Evolutionary conservation across 2,888 invertebrate genomes (phyloP), one percentile per base, ranked within the genome.

Genomic region (Erebia aethiops): DNA sequence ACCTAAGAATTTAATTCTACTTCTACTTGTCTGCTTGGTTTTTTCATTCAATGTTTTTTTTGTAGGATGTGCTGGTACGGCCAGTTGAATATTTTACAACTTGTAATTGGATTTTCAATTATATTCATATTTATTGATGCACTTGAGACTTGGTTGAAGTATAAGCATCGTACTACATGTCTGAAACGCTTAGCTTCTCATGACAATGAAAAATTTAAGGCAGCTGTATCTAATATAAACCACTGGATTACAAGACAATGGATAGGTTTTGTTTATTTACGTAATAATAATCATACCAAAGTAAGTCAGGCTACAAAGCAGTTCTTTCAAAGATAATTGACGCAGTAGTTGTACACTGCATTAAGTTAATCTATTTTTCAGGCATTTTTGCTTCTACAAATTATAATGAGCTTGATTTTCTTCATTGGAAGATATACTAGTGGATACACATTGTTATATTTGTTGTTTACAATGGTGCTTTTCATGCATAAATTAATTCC

Each of bases 251-350:
- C 77, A 51, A 86, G 77, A 70, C 85, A 80, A 80, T 85, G 84
- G 81, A 77, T 77, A 71, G 85, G 88, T 61, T 88, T 86, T 77
- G 79, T 90, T 71, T 82, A 82, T 76, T 75, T 93, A 77, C 82
- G 92, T 73, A 87, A 89, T 83, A 87, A 80, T 52, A 92, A 92
- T 80, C 92, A 89, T 70, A 88, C 92, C 46, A 92, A 93, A 84
- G 92, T 92, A 82, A 84, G 79, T 77, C 21, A 54, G n/a, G 51
- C 69, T 58, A 57, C 7, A 10, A 13, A 21, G 18, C 5, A 41
- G 10, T 43, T 41, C 35, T 14, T 58, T 58, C 14, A 60, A 43
- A 41, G 9, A n/a, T 60, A 13, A 9, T 14, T 60, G 1, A 10
- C 9, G 2, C 26, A 13, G n/a, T 58, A n/a, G 16, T 16, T 41